These are phyloP conservation scores for Drosophila demipolita DNA, from an alignment of 2,888 invertebrate genomes.

Conservation along the genomic window DNA sequence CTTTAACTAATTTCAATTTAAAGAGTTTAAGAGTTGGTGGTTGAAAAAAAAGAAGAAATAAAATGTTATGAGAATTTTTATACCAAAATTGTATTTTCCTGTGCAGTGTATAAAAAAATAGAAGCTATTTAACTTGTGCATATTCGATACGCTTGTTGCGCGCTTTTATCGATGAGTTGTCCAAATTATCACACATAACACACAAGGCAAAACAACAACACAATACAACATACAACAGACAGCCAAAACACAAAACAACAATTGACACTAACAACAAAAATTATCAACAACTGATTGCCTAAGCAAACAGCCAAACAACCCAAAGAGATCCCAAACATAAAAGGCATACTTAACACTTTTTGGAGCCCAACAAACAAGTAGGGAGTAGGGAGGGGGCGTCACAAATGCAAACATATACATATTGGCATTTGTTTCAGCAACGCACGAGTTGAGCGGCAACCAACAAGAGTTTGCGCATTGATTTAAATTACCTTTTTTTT, in stretches of 20 bases:
- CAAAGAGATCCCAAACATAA: constrained; percentile 49
- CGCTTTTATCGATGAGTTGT: constrained; percentile 76
- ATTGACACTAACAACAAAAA: constrained; percentile 73
- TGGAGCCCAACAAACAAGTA: constrained; percentile 77
- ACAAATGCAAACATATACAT: constrained; percentile 23
- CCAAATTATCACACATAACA: constrained; percentile 74
- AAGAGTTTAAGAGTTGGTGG: no score
- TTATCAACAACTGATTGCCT: constrained; percentile 76
- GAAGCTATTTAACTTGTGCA: constrained; percentile 57
- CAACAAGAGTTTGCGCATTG: constrained; percentile 71
- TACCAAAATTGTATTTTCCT: background rate
- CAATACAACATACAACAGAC: constrained; percentile 34
- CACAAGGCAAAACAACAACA: constrained; percentile 35
- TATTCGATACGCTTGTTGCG: constrained; percentile 70
- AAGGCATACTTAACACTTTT: constrained; percentile 79
- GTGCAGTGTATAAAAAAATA: constrained; percentile 18
- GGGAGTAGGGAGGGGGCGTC: constrained; percentile 1
- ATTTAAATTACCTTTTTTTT: constrained; percentile 71
- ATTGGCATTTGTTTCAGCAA: constrained; percentile 78
- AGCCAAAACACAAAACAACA: constrained; percentile 40
- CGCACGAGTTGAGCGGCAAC: constrained; percentile 70
- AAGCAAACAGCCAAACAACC: constrained; percentile 62
- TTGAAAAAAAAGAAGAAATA: no score
- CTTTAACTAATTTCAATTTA: background rate
- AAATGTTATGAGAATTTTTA: background rate